Evolutionary conservation across 2,113 vertebrate genomes (phyloP).

Genomic region (Atherinomorus stipes): DNA sequence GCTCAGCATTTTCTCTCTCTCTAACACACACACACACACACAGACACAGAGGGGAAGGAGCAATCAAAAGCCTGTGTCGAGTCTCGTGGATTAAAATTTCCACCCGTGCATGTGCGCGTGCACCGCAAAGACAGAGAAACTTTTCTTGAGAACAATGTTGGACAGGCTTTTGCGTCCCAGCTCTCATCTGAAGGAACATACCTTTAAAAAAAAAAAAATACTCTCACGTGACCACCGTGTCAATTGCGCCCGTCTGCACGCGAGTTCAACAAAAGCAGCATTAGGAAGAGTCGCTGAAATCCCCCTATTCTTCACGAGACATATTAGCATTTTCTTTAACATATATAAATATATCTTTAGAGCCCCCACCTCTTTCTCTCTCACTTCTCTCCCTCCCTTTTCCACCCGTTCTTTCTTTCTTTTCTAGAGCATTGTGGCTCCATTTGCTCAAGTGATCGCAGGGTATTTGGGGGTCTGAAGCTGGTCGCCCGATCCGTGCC

Average conservation of each 20-base stretch:
- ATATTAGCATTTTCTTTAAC: constrained; percentile 87
- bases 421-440: constrained; percentile 77
- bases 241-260: constrained; percentile 86
- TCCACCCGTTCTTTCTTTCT: constrained; percentile 21
- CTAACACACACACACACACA: no score
- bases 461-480: constrained; percentile 82
- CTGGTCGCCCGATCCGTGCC: constrained; percentile 78
- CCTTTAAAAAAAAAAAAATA: constrained; percentile 27
- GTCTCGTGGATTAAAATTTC: constrained; percentile 60
- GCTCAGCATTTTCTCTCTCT: constrained; percentile 33
- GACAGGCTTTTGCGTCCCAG: constrained; percentile 44
- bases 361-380: constrained; percentile 18
- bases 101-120: constrained; percentile 46
- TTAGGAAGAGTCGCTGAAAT: constrained; percentile 80
- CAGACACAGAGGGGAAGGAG: constrained; percentile 3
- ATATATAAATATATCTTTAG: constrained; percentile 76
- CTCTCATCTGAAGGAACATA: constrained; percentile 54
- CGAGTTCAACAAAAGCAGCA: constrained; percentile 87
- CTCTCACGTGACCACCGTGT: constrained; percentile 87
- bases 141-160: constrained; percentile 37
- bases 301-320: constrained; percentile 71
- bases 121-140: not conserved
- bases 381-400: constrained; percentile 8
- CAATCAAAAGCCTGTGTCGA: constrained; percentile 57
- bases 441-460: constrained; percentile 86